Evolutionary conservation across 2,888 invertebrate genomes (phyloP), one percentile per base, ranked within the genome.

Genomic region (Tyria jacobaeae): DNA sequence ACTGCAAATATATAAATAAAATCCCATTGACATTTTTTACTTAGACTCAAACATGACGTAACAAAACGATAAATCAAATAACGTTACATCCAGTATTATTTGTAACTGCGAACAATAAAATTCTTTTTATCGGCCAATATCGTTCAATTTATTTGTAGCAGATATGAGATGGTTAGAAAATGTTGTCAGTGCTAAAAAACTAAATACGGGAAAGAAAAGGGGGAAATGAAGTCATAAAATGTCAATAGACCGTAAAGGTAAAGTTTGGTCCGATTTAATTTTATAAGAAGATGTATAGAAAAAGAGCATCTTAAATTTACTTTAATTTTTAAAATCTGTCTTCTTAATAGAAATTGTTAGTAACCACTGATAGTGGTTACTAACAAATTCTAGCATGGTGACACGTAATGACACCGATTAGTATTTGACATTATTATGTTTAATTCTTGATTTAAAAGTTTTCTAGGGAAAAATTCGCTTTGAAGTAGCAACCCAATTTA

Each of bases 101-200:
- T 74, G 77, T 76, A 73, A 75, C 79, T 71, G 70, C 63, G 17
- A 65, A 73, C 82, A 76, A 83, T 84, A 82, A 84, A 81, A 77
- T 69, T 76, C 79, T 78, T 81, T 84, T 82, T 84, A 84, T 84
- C 66, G 79, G 49, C 70, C 76, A 84, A 84, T 83, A 84, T 79
- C 75, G 75, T 68, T 61, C 66, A 70, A 71, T 79, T 81, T 82
- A 82, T 82, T 78, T 81, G 73, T 71, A 54, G 57, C 62, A 59
- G 62, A 63, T 66, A 66, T 66, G 57, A 35, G 57, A 17, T 63
- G 57, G 50, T 60, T 65, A 63, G 59, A 55, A 39, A 44, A 58
- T 51, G 66, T 63, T 66, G 71, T 71, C 52, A 73, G 1, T 44
- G 50, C 47, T 62, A 31, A 44, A 57, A 53, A 54, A 12, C 44